Evolutionary conservation across 1,140 invertebrate genomes (phyloP).

Genomic region (Drosophila ercepeae): DNA sequence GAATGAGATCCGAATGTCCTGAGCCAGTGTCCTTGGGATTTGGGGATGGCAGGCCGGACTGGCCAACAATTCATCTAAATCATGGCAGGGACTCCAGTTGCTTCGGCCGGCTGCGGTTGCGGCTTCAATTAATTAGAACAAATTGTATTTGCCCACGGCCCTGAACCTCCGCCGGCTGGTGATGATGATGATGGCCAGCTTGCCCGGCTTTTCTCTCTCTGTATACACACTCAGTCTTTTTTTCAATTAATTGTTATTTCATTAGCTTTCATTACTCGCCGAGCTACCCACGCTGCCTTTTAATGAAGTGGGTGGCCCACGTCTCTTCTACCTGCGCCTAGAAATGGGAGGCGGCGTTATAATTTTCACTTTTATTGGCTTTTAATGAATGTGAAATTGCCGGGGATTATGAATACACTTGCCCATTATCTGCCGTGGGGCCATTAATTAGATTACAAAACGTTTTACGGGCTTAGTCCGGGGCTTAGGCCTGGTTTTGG

Average conservation of each 20-base stretch:
- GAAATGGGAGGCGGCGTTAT: slow-evolving; percentile 30
- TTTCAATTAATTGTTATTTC: slow-evolving; percentile 75
- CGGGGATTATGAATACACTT: slow-evolving; percentile 67
- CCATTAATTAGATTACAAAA: slow-evolving; percentile 76
- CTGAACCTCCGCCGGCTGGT: neutral
- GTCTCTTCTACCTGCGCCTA: slow-evolving; percentile 40
- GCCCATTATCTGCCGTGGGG: slow-evolving; percentile 55
- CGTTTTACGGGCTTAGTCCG: slow-evolving; percentile 42
- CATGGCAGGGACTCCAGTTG: slow-evolving; percentile 32
- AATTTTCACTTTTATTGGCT: slow-evolving; percentile 73
- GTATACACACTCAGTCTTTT: slow-evolving; percentile 23
- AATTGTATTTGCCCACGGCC: slow-evolving; percentile 62
- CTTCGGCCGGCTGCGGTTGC: slow-evolving; percentile 53
- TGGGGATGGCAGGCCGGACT: slow-evolving; percentile 24
- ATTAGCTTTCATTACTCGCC: slow-evolving; percentile 69
- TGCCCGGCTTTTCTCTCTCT: slow-evolving; percentile 5
- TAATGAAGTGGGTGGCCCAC: slow-evolving; percentile 48
- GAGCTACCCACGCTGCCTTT: slow-evolving; percentile 52
- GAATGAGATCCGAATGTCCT: neutral
- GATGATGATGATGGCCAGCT: slow-evolving; percentile 7
- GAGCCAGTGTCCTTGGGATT: slow-evolving; percentile 18
- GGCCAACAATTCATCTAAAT: slow-evolving; percentile 68
- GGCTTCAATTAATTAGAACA: slow-evolving; percentile 79
- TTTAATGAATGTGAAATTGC: slow-evolving; percentile 78
- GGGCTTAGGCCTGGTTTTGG: slow-evolving; percentile 1